Evolutionary conservation across 2,113 vertebrate genomes (phyloP), one percentile per base, ranked within the genome.

Genomic region (Larimichthys crocea): DNA sequence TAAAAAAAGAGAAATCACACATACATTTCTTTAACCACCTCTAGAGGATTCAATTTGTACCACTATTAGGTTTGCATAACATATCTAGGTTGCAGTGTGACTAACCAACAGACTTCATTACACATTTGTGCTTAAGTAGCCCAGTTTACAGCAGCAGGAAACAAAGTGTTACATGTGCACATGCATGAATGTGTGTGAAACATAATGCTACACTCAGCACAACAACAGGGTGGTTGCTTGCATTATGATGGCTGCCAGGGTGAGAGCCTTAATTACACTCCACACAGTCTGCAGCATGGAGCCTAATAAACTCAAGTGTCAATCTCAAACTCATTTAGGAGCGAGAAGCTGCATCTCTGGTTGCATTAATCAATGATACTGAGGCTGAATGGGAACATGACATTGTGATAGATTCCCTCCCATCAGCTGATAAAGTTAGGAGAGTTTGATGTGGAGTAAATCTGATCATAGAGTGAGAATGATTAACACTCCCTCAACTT

Each of bases 291-390:
- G 71, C 77, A 81, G 80, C 86, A 76, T 62, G 74, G 57, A 76
- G 77, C 66, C 90, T 87, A 91, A 93, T 93, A 93, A 93, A 93
- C 74, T 82, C 50, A 22, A 91, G 85, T 88, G 84, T 90, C 91
- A 91, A 90, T 92, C 93, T 88, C 73, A 88, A 90, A 92, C 90
- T 91, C 89, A 89, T 94, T 93, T 92, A 86, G 65, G 60, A 72
- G 76, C n/a, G 26, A 82, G 81, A 91, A 49, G 74, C 72, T 17
- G 74, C 74, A 76, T 73, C 86, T 91, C 85, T 84, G 83, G 91
- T 92, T 87, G 78, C 83, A 76, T 90, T 91, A 93, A 92, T 91
- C 89, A 91, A 87, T 90, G 85, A 74, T 69, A 71, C 70, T 52
- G 79, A 74, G 88, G 29, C 68, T 82, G 72, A 74, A 91, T 71